Base-by-base conservation (phyloP, 2,113 vertebrate species). In the Gavialis gangeticus region DNA sequence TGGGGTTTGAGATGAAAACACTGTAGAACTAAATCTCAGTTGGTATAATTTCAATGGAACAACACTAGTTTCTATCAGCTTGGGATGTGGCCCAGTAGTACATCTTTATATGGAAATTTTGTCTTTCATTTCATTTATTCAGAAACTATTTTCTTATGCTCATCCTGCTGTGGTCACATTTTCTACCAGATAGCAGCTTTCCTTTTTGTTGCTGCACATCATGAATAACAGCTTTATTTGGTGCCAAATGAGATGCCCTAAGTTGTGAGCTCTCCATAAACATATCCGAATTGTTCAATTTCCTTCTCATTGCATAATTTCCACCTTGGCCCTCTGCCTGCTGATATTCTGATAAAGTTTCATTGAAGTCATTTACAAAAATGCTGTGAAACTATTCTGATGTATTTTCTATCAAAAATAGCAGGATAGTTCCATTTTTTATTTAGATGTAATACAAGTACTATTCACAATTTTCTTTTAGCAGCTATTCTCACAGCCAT, bases 211-310 rank as follows among this genome's bases (percentile, higher is more conserved):
- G 75, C 79, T 92, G 58, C 93, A 96, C 75, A 83, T 95, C 92
- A 94, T 92, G 90, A 97, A 97, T 96, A 98, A 96, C 88, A 97
- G 90, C 92, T 98, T 97, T 97, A 96, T 96, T 97, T 97, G 83
- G 92, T 97, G 85, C 88, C 94, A 98, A 97, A 97, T 98, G 96
- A 97, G 97, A 97, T 98, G 92, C 88, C 91, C 84, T 94, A 93
- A 96, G 94, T 97, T 96, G 89, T 97, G 95, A 94, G 90, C 85
- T 97, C 97, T 97, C 93, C 85, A 96, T 96, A 97, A 98, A 97
- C 94, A 89, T 94, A 98, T 96, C 93, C 96, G 96, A 98, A 98
- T 98, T 97, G 97, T 98, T 98, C 97, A 97, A 96, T 97, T 98
- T 97, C 95, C 94, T 97, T 97, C 84, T 97, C 59, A 94, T 97